phyloP scores from a whole-genome alignment of 2,888 invertebrate genomes.

The Apocheima hispidaria region DNA sequence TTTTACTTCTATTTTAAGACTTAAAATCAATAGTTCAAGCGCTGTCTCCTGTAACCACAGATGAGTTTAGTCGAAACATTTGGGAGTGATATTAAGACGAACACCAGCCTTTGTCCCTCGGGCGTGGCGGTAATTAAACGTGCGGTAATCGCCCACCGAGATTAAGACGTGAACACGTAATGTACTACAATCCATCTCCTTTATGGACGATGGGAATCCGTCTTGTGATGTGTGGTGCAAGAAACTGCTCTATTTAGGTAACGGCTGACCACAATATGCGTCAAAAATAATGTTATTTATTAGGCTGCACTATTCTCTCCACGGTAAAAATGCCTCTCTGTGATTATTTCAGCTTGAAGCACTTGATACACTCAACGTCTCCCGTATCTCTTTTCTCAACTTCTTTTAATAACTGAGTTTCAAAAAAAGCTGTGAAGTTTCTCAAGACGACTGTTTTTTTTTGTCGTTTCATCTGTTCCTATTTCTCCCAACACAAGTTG shows the following conservation, averaged over 20 bases:
- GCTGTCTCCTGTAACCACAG: not conserved
- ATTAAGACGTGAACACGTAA: conserved; percentile 80
- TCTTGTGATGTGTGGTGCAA: conserved; percentile 52
- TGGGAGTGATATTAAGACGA: conserved; percentile 56
- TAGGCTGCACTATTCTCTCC: no score
- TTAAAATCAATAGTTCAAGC: not conserved
- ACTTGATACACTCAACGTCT: no score
- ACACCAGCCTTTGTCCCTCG: conserved; percentile 69
- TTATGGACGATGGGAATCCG: conserved; percentile 67
- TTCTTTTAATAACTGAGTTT: no score
- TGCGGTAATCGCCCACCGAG: conserved; percentile 73
- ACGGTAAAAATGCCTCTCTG: no score
- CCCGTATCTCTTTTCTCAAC: no score
- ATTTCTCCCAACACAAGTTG: no score
- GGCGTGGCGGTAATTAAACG: conserved; percentile 76
- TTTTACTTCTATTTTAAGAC: no score
- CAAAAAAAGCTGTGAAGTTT: no score
- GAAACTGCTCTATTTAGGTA: conserved; percentile 32
- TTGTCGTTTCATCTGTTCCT: no score
- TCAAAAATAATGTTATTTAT: not conserved
- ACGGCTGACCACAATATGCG: not conserved
- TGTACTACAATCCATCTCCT: conserved; percentile 77
- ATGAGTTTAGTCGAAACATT: conserved; percentile 22
- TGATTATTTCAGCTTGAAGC: no score
- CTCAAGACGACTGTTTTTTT: no score